Evolutionary conservation across 2,113 vertebrate genomes (phyloP).

Genomic region (Stegostoma tigrinum): DNA sequence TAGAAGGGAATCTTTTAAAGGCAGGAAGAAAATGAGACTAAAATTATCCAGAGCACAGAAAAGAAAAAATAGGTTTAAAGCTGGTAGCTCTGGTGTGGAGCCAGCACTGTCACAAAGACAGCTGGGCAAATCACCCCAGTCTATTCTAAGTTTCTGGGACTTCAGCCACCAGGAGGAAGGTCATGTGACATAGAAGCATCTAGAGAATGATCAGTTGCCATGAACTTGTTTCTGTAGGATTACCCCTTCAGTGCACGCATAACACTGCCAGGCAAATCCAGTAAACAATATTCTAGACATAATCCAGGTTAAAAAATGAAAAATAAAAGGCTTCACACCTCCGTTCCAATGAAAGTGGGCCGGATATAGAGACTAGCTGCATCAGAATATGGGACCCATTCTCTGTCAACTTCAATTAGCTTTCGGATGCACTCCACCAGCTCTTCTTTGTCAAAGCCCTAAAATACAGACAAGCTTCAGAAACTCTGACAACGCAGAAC

Average conservation of each 20-base stretch:
- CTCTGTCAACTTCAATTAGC: constrained; percentile 72
- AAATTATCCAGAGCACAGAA: neutral
- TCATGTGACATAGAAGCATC: neutral
- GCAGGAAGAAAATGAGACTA: neutral
- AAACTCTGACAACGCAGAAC: neutral
- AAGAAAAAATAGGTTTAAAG: neutral
- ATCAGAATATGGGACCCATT: constrained; percentile 70
- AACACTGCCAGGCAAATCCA: neutral
- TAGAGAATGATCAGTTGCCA: neutral
- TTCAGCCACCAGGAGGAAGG: neutral
- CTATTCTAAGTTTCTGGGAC: neutral
- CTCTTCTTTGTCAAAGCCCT: constrained; percentile 70
- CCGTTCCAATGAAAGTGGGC: constrained; percentile 71
- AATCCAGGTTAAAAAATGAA: neutral
- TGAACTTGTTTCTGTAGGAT: neutral
- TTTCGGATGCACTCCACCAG: constrained; percentile 70
- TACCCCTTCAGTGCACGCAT: neutral
- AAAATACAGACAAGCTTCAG: neutral
- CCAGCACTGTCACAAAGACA: neutral
- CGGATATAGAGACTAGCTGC: constrained; percentile 77
- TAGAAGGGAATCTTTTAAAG: neutral
- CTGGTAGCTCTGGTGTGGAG: neutral
- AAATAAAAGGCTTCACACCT: constrained; percentile 54
- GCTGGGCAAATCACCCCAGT: neutral
- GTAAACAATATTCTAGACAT: neutral